Conservation (phyloP, 2,797 vertebrate species). For the Rhinophrynus dorsalis region DNA sequence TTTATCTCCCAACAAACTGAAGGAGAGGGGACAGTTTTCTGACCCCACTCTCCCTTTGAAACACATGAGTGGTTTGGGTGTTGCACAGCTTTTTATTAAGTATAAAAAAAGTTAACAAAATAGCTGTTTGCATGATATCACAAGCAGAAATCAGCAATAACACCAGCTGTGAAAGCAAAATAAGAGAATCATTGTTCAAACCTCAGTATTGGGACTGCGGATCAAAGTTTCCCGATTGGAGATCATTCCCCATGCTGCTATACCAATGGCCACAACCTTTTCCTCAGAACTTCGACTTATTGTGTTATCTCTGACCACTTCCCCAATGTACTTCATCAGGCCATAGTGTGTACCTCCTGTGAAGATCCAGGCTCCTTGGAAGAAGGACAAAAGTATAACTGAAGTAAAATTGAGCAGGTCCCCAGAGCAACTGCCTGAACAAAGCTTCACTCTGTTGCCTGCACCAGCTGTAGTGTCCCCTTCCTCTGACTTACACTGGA, state of each 20-base stretch:
- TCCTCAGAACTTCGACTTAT: conserved; percentile 74
- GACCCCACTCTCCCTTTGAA: no score
- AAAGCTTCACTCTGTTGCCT: no score
- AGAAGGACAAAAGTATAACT: background rate
- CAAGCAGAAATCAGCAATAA: background rate
- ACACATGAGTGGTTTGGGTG: no score
- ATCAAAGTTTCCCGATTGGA: conserved; percentile 69
- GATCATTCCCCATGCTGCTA: conserved; percentile 76
- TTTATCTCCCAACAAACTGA: no score
- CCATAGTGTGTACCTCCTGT: conserved; percentile 73
- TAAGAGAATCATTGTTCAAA: conserved; percentile 21
- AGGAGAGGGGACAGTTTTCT: no score
- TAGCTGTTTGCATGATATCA: background rate
- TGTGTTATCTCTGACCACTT: conserved; percentile 77
- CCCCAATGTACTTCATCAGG: conserved; percentile 75
- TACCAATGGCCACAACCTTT: conserved; percentile 73
- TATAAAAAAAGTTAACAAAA: fast-evolving
- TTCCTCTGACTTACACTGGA: no score
- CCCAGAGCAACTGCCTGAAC: no score
- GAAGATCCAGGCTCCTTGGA: conserved; percentile 74
- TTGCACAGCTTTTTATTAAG: no score
- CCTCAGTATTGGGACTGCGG: conserved; percentile 53
- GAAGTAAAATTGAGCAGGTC: no score
- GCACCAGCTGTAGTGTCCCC: no score
- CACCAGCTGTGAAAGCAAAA: background rate